phyloP scores from a whole-genome alignment of 2,113 vertebrate genomes.

The Eulemur rufifrons region DNA sequence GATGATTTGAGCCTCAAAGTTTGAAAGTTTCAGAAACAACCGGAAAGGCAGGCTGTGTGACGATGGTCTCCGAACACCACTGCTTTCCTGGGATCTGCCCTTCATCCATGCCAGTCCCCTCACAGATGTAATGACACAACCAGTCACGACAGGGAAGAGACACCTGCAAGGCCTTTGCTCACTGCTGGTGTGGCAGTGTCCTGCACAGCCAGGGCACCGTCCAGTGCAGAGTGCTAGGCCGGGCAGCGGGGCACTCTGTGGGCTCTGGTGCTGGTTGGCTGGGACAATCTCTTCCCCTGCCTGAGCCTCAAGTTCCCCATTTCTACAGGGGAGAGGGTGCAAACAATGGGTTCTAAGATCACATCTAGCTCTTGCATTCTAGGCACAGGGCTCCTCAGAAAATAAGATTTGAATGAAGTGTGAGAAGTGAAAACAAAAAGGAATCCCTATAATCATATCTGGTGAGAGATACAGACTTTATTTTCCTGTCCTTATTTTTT shows the following conservation, averaged over 20 bases:
- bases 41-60: not conserved
- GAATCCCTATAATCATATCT: not conserved
- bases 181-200: not conserved
- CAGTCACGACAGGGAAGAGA: not conserved
- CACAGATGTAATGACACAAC: not conserved
- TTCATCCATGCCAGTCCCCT: not conserved
- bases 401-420: not conserved
- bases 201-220: not conserved
- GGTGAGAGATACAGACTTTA: not conserved
- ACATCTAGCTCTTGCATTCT: not conserved
- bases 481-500: not conserved
- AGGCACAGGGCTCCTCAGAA: not conserved
- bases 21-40: not conserved
- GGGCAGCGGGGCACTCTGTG: fast-evolving
- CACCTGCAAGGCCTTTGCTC: not conserved
- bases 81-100: not conserved
- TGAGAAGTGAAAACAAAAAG: slow-evolving; percentile 7
- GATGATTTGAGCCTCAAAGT: not conserved
- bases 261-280: not conserved
- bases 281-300: not conserved
- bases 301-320: not conserved
- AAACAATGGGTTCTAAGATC: not conserved
- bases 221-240: not conserved
- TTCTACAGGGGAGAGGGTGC: not conserved
- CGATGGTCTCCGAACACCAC: not conserved